Percentiles rank a stretch among this genome's conserved stretches.
phyloP scores from a whole-genome alignment of 2,797 vertebrate genomes.

The Sternotherus odoratus region DNA sequence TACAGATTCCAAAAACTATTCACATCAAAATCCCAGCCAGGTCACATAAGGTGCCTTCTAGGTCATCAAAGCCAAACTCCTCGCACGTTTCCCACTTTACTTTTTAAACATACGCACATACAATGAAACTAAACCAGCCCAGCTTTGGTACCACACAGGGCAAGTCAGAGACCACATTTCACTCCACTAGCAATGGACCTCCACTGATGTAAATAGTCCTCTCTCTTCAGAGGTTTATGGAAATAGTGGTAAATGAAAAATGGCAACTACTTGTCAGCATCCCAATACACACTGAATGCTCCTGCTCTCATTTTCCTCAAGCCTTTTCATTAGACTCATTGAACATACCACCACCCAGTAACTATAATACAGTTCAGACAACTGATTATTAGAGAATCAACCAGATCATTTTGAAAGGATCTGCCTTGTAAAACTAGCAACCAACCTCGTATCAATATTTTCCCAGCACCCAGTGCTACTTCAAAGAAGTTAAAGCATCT shows the following conservation, averaged over 20 bases:
- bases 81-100: not conserved
- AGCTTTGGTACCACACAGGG: slow-evolving; percentile 9
- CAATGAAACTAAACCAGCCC: not conserved
- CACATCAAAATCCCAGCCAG: not conserved
- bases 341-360: not conserved
- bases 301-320: not conserved
- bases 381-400: not conserved
- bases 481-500: not conserved
- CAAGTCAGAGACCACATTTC: slow-evolving; percentile 16
- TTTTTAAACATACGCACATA: not conserved
- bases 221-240: not conserved
- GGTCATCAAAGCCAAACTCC: not conserved
- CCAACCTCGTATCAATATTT: not conserved
- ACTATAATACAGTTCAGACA: fast-evolving
- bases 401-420: not conserved
- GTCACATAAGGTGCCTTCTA: not conserved
- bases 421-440: not conserved
- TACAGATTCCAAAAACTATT: not conserved
- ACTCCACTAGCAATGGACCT: not conserved
- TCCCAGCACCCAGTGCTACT: not conserved
- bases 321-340: not conserved
- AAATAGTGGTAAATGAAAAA: not conserved
- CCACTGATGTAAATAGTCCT: not conserved
- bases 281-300: not conserved
- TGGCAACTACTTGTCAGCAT: not conserved